Percentiles rank a stretch among this genome's conserved stretches.
Conservation (phyloP, 2,888 invertebrate species). For the Ophioninae sp. region DNA sequence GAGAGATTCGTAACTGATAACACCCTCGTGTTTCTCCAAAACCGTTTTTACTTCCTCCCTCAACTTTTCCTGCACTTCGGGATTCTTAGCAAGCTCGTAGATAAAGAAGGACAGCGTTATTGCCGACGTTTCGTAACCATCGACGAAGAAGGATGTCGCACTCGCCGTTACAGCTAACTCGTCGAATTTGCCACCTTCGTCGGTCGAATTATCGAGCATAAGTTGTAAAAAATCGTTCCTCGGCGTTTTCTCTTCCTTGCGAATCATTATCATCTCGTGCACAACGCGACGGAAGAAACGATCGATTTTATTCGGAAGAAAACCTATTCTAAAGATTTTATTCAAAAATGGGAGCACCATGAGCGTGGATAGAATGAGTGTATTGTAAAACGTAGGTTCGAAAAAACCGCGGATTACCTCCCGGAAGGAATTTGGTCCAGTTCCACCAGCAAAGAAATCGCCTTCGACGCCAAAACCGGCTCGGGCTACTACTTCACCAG, state of each 20-base stretch:
- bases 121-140: constrained; percentile 83
- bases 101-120: constrained; percentile 80
- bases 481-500: constrained; percentile 70
- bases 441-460: constrained; percentile 67
- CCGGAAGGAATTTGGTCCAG: constrained; percentile 51
- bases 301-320: constrained; percentile 65
- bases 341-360: constrained; percentile 63
- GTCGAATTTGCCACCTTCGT: constrained; percentile 67
- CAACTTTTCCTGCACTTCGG: constrained; percentile 81
- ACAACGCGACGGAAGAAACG: constrained; percentile 69
- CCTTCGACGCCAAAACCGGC: constrained; percentile 72
- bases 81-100: constrained; percentile 81
- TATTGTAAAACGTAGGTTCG: constrained; percentile 34
- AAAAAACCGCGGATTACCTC: constrained; percentile 55
- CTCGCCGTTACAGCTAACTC: constrained; percentile 79
- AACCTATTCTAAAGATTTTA: constrained; percentile 37
- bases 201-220: constrained; percentile 74
- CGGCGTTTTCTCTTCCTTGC: constrained; percentile 70
- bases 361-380: constrained; percentile 32
- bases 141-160: constrained; percentile 82
- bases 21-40: constrained; percentile 75
- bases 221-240: constrained; percentile 82
- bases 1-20: constrained; percentile 81
- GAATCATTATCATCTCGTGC: constrained; percentile 64
- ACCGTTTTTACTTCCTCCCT: constrained; percentile 79